phyloP scores from a whole-genome alignment of 2,888 invertebrate genomes.

The Leptinotarsa rubiginosa region DNA sequence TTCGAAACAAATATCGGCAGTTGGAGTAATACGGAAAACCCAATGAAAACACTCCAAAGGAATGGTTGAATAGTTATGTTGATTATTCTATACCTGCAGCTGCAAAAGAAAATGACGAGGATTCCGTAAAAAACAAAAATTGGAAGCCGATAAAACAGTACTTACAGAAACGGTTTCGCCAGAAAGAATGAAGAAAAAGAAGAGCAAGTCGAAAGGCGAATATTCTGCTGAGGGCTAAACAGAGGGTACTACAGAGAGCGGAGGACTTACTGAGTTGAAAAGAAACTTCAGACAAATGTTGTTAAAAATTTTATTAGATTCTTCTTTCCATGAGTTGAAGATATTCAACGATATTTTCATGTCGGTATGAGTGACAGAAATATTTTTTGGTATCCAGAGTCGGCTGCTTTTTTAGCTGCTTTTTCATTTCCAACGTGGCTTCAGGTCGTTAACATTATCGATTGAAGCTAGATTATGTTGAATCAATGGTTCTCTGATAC shows the following conservation, averaged over 20 bases:
- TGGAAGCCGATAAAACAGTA: slow-evolving; percentile 67
- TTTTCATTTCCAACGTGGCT: too few relatives aligned
- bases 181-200: slow-evolving; percentile 74
- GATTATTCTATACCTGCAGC: slow-evolving; percentile 56
- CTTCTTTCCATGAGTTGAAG: too few relatives aligned
- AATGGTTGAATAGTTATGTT: slow-evolving; percentile 75
- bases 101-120: slow-evolving; percentile 48
- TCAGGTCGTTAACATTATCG: too few relatives aligned
- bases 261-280: background rate
- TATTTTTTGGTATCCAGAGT: too few relatives aligned
- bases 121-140: slow-evolving; percentile 46
- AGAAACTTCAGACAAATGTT: too few relatives aligned
- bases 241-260: background rate
- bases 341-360: too few relatives aligned
- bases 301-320: too few relatives aligned
- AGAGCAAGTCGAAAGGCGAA: slow-evolving; percentile 66
- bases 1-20: slow-evolving; percentile 67
- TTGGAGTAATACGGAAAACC: slow-evolving; percentile 96
- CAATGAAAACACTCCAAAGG: slow-evolving; percentile 94
- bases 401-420: too few relatives aligned
- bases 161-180: slow-evolving; percentile 57
- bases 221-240: slow-evolving; percentile 50
- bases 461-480: too few relatives aligned
- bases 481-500: too few relatives aligned
- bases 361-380: too few relatives aligned